These are phyloP conservation scores for Fragum fragum DNA, from an alignment of 2,888 invertebrate species.

Conservation along the genomic window DNA sequence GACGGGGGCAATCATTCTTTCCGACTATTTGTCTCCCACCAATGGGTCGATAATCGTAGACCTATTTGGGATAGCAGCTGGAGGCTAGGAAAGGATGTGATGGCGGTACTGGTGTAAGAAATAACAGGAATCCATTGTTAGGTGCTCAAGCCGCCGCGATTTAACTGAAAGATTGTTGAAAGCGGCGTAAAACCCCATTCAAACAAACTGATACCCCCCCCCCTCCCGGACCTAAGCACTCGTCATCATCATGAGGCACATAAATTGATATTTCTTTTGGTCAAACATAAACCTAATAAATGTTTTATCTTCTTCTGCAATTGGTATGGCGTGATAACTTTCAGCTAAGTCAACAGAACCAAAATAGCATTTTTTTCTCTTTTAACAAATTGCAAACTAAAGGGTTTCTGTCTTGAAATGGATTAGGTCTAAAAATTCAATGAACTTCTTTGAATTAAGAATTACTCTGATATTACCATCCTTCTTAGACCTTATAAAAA, in stretches of 20 bases:
- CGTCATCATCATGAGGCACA: constrained; percentile 35
- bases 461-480: constrained; percentile 34
- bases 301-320: constrained; percentile 27
- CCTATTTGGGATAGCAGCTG: too few relatives aligned
- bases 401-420: constrained; percentile 56
- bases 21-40: constrained; percentile 41
- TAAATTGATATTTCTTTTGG: constrained; percentile 43
- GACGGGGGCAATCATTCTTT: constrained; percentile 38
- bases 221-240: too few relatives aligned
- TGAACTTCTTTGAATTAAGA: constrained; percentile 47
- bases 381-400: constrained; percentile 29
- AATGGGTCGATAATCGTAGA: too few relatives aligned
- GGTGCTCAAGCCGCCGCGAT: too few relatives aligned
- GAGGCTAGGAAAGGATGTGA: too few relatives aligned
- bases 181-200: too few relatives aligned
- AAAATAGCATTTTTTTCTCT: constrained; percentile 8
- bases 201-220: too few relatives aligned
- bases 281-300: constrained; percentile 46
- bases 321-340: constrained; percentile 46
- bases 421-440: constrained; percentile 32
- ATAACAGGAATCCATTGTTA: too few relatives aligned
- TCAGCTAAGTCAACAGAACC: constrained; percentile 39
- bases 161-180: too few relatives aligned
- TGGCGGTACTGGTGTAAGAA: too few relatives aligned
- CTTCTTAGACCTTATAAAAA: constrained; percentile 44